Base-by-base conservation (phyloP, 2,113 vertebrate species). In the Dipodomys ordii region DNA sequence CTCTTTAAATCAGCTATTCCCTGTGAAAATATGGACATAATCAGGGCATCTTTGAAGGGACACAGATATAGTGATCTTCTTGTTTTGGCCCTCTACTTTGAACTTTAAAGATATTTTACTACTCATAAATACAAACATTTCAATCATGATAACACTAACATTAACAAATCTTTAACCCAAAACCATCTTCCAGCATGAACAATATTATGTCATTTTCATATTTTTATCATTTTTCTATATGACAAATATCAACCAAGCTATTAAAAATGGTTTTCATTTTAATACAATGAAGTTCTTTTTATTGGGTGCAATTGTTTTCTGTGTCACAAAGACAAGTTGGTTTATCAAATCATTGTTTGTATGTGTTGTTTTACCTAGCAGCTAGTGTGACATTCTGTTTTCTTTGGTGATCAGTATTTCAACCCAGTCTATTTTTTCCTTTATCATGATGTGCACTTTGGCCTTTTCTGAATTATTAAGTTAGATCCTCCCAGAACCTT, bases 141-240 rank as follows among this genome's bases (percentile, higher is more conserved):
- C 88, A 94, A 88, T 90, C 39, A 86, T 23, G 88, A 93, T 72
- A 74, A 68, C 16, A 23, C 30, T 83, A 74, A 49, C 46, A 78
- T 13, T 67, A 67, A 88, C 39, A 93, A 62, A 67, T 80, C 71
- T 74, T 93, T 90, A 83, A 44, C 32, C 27, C 25, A 39, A 80
- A 85, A 78, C 19, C 62, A 10, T 79, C 89, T 87, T 74, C 25
- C 8, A 79, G 20, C 19, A 25, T 65, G 22, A 88, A 83, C 10
- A 84, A 67, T 83, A 79, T 46, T 79, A 87, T 78, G 20, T 39
- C 44, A 68, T 27, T 81, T 94, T 71, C 39, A 5, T 82, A 39
- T 39, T 90, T 90, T 85, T 49, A 83, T 77, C 28, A 23, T 8
- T 92, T 83, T 94, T 92, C 44, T 93, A 65, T 20, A 9, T 78